Percentiles rank a stretch among this genome's conserved stretches.
Conservation (phyloP, 2,113 vertebrate species). For the Scalopus aquaticus region DNA sequence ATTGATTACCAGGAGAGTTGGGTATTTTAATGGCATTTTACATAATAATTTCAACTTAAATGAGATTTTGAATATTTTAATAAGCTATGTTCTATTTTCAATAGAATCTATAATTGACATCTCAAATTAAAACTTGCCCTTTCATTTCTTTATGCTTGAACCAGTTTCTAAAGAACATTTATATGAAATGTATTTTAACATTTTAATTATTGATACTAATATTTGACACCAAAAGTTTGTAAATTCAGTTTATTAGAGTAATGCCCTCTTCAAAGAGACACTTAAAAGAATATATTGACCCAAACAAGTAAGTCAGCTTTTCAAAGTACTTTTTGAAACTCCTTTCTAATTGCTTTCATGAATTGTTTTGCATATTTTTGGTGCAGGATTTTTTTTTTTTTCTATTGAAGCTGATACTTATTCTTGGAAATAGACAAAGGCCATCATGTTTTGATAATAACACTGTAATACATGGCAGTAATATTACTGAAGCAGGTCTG, state of each 20-base stretch:
- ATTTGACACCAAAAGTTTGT: constrained; percentile 30
- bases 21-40: constrained; percentile 62
- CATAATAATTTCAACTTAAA: constrained; percentile 72
- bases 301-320: neutral
- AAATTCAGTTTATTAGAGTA: neutral
- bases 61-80: constrained; percentile 78
- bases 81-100: constrained; percentile 60
- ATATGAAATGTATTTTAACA: constrained; percentile 42
- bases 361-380: neutral
- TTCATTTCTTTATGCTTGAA: constrained; percentile 48
- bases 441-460: neutral
- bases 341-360: neutral
- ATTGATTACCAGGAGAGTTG: constrained; percentile 48
- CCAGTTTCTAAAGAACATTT: constrained; percentile 37
- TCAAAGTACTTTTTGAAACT: neutral
- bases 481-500: neutral
- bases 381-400: neutral
- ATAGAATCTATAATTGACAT: constrained; percentile 77
- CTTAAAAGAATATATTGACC: neutral
- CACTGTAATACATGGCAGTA: neutral
- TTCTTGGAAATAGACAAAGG: neutral
- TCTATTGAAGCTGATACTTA: neutral
- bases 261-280: neutral
- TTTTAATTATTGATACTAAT: constrained; percentile 72
- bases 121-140: constrained; percentile 67